These are phyloP conservation scores for Apantesis nais DNA, from an alignment of 2,888 invertebrate genomes.

Conservation along the genomic window DNA sequence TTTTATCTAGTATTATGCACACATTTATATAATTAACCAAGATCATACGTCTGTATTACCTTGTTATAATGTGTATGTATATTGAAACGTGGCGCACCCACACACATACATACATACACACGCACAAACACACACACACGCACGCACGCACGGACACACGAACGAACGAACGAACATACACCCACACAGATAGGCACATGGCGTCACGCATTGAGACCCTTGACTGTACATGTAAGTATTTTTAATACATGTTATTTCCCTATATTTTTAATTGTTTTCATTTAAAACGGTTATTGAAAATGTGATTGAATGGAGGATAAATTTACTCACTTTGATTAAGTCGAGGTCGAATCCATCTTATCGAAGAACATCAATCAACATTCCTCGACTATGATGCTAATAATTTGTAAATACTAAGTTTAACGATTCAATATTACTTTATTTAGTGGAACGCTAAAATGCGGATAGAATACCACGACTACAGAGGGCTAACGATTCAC, in stretches of 20 bases:
- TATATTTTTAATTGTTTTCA: background rate
- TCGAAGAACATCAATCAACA: slow-evolving; percentile 6
- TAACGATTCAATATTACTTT: background rate
- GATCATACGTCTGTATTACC: too few relatives aligned
- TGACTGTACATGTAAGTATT: background rate
- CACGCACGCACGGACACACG: too few relatives aligned
- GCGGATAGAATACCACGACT: background rate
- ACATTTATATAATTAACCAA: too few relatives aligned
- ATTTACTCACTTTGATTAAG: background rate
- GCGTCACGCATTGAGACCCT: too few relatives aligned
- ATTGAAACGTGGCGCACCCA: too few relatives aligned
- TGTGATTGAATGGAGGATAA: background rate
- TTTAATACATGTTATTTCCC: background rate
- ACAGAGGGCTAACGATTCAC: background rate
- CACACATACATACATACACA: too few relatives aligned
- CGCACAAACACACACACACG: too few relatives aligned
- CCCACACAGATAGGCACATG: background rate
- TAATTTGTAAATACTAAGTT: slow-evolving; percentile 1
- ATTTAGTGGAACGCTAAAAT: background rate
- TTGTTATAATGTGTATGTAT: too few relatives aligned
- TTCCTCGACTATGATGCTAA: background rate
- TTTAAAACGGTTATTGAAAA: background rate
- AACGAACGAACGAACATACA: too few relatives aligned
- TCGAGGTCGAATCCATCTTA: background rate
- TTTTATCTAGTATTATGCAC: too few relatives aligned